Base-by-base conservation (phyloP, 2,113 vertebrate genomes). In the Coracopsis vasa region DNA sequence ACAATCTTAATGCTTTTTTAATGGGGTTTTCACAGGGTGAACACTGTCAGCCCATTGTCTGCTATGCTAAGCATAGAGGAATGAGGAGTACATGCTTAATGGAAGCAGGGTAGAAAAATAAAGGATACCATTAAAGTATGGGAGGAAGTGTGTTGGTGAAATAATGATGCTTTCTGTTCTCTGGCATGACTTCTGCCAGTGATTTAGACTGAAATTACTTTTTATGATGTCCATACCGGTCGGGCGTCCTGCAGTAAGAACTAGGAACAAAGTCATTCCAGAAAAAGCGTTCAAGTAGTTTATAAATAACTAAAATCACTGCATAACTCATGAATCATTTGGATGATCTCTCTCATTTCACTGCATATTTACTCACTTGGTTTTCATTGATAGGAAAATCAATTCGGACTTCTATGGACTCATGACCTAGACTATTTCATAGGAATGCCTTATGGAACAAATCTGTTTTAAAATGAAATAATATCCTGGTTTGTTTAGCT, bases 1-100 rank as follows among this genome's bases (percentile, higher is more conserved):
- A 29, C 84, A 50, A 53, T 29, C 48, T 53, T 93, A 90, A 96
- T 93, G 78, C 11, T 50, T 95, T 96, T 95, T 93, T 80, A 90
- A 90, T 96, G 87, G 67, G 10, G 25, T 93, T 88, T 92, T 82
- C 79, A 50, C 74, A 88, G 85, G 41, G 23, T 62, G 87, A 93
- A n/a, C 70, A 42, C 48, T 0, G 0, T 27, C 91, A 85, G 58
- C 81, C 48, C 39, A 1, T 79, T 1, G 0, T 62, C 80, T 69
- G 62, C 62, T 85, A 20, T 20, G 37, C 41, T 69, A 65, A 41
- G 70, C 33, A 24, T 7, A 60, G 69, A 53, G 69, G 48, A 75
- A 28, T 41, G 23, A 58, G 39, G 62, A 85, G 29, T 42, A 16
- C 21, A 37, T 66, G n/a, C 51, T 77, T 54, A 42, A n/a, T 66